Evolutionary conservation across 1,140 invertebrate genomes (phyloP).

Genomic region (Drosophila tropicalis): DNA sequence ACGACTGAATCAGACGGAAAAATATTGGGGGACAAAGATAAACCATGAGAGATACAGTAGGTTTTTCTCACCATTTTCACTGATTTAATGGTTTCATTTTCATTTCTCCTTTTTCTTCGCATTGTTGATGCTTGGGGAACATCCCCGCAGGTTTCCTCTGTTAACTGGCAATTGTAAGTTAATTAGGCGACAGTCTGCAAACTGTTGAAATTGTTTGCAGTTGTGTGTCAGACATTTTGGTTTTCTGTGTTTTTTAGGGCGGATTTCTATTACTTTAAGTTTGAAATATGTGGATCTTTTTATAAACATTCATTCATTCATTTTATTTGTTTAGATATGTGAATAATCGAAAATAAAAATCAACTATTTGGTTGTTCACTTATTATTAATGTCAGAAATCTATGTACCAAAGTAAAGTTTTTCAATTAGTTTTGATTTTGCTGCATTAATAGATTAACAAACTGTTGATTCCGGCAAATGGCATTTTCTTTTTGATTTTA

Average conservation of each 20-base stretch:
- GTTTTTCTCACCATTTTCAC: conserved; percentile 53
- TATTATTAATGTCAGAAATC: too few relatives aligned
- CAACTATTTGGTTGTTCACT: too few relatives aligned
- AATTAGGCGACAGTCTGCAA: conserved; percentile 63
- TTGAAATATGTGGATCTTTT: too few relatives aligned
- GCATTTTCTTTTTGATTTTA: neutral
- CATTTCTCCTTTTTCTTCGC: neutral
- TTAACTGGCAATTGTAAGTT: conserved; percentile 59
- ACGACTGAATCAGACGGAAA: too few relatives aligned
- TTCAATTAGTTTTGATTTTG: neutral
- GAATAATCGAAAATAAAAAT: too few relatives aligned
- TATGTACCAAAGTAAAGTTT: too few relatives aligned
- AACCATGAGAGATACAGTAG: neutral
- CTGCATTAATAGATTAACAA: neutral
- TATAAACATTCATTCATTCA: too few relatives aligned
- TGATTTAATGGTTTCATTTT: conserved; percentile 15
- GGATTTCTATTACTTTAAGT: neutral
- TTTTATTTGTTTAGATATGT: too few relatives aligned
- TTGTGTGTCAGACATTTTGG: neutral
- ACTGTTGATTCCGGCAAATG: neutral
- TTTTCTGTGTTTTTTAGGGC: neutral
- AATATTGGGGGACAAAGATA: neutral
- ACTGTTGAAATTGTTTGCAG: conserved; percentile 33
- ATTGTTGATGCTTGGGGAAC: too few relatives aligned
- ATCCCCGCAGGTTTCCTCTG: neutral